Base-by-base conservation (phyloP, 2,888 invertebrate species). In the Calameuta idolon region DNA sequence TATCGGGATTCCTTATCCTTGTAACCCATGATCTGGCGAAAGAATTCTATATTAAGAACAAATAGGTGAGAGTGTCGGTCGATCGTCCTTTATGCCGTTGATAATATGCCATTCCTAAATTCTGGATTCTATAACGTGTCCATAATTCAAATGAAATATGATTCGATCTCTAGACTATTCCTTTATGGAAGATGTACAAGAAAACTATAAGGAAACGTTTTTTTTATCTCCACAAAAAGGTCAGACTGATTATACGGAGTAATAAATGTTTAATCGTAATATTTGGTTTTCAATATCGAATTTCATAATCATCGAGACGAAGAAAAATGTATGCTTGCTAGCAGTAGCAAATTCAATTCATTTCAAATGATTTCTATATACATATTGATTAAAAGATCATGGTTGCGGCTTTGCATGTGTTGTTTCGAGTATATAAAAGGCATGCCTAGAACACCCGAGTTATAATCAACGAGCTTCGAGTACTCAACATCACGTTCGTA, bases 11-110 rank as follows among this genome's bases (percentile, higher is more conserved):
- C 30, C 34, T 74, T 34, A 34, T 74, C 1, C 74, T 74, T 34
- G 74, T 74, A 12, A 34, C 74, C 37, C 34, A 74, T 34, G 74
- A 74, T 34, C 34, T 74, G 23, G 74, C 34, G 31, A 74, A 34
- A 35, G 74, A 34, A 74, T 74, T 34, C 37, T 74, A 74, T 23
- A n/a, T 33, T 12, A 74, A n/a, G 30, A 74, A 11, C 0, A 34
- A 34, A 74, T n/a, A 34, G 34, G 30, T 35, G 3, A 74, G n/a
- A 34, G 74, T 74, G 9, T 34, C 23, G n/a, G 15, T 34, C 3
- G 12, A 34, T 33, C 31, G 71, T 11, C 71, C 30, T 55, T 55
- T 55, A 55, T 55, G 55, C 55, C 23, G 5, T 55, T 55, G 23
- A 55, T 55, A 23, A 55, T 55, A 55, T 55, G 55, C 55, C 23